Base-by-base conservation (phyloP, 2,888 invertebrate species). In the Epistrophe eligans region DNA sequence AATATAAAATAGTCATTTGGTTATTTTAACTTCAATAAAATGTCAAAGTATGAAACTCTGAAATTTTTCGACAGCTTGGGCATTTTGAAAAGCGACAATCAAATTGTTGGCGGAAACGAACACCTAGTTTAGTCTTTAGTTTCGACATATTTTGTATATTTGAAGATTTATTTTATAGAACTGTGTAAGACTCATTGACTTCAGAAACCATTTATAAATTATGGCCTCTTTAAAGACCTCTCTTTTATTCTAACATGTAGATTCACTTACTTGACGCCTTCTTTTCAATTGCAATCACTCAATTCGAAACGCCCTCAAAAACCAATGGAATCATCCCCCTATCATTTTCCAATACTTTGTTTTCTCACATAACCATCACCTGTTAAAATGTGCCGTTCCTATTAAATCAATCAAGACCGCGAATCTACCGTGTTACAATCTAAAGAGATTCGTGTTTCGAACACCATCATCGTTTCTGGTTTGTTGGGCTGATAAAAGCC, bases 291-390 rank as follows among this genome's bases (percentile, higher is more conserved):
- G 35, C 6, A 11, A 60, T 19, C 11, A 9, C n/a, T 45, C 45
- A n/a, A n/a, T 45, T 48, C 48, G 9, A 48, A 10, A 17, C 3
- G 17, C 48, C 48, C 48, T 45, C n/a, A 8, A 45, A 45, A n/a
- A n/a, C 45, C 45, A 45, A 38, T 60, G 38, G 58, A 38, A 35
- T 19, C 11, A 60, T 38, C 11, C 38, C 19, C 7, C 13, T 4
- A 24, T 9, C 19, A 19, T 13, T 38, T 60, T 60, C 7, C 13
- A 60, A 60, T 60, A 38, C 58, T 19, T 60, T 60, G 58, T 60
- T 13, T 19, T 28, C 48, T 48, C 10, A 9, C 10, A 48, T 48
- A 48, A n/a, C 9, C n/a, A 43, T 40, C 15, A 17, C 17, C 58
- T 58, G 11, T 35, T 58, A 17, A 28, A 24, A 10, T 17, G 10